Evolutionary conservation across 1,140 invertebrate species (phyloP), one percentile per base, ranked within the genome.

Genomic region (Drosophila repleta): DNA sequence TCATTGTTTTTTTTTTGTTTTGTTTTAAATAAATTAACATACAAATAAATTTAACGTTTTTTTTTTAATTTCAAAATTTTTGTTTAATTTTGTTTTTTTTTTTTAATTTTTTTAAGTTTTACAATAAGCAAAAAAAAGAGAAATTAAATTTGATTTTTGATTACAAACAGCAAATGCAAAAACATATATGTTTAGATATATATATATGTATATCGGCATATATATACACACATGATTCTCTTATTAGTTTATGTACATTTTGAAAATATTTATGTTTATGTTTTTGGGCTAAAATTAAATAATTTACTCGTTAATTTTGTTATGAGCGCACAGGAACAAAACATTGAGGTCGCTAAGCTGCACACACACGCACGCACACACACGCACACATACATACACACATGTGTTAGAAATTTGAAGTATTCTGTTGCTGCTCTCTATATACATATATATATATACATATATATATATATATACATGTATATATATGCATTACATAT

Each of bases 21-120:
- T 51, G 45, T 71, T 60, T 68, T 53, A 1, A 74, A 69, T 62
- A 74, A 74, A 69, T 74, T 68, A 68, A 74, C 35, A 45, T 72
- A 57, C 43, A 64, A 69, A 58, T 58, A 48, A 66, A 58, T 37
- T 11, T 26, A 18, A 32, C 17, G 0, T n/a, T 39, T 49, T 24
- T 49, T 4, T 49, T 29, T 11, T 10, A 0, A 11, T 58, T 45
- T 29, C 13, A 4, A 52, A 4, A n/a, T 41, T 43, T 35, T 8
- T 35, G 10, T 17, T 15, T 55, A 18, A 10, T 29, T 35, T 15
- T 32, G 4, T 10, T 17, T 41, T 17, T 2, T 29, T 29, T 13
- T 43, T 13, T 35, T 35, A n/a, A n/a, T 11, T 13, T 35, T 35
- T 17, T 43, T 43, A 2, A 18, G 17, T 15, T 24, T 18, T 29